Evolutionary conservation across 92 coral and sea anemone genomes (phyloP), one percentile per base, ranked within the genome.

Genomic region (Hydrozoanthus gracilis): DNA sequence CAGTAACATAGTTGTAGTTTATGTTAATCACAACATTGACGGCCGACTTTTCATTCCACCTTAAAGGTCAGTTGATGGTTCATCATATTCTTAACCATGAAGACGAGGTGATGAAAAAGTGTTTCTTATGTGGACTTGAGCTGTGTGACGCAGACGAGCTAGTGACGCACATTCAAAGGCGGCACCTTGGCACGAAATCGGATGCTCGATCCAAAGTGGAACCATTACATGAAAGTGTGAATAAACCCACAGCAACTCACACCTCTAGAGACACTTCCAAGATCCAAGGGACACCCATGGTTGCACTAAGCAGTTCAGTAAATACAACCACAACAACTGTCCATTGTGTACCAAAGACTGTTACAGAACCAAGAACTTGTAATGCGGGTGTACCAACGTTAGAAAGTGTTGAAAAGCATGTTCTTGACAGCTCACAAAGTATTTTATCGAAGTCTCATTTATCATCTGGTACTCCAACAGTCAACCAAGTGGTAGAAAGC

Each of bases 41-140:
- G 18, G 45, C 17, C 5, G 17, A 66, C 0, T 16, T 58, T 58
- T 5, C 15, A 12, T 58, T 44, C 47, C 45, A 35, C 6, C 44
- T 44, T 47, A 16, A 17, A 80, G 85, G 85, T 65, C 74, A 80
- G 49, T 65, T 80, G 7, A 46, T 80, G 4, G 85, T 65, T 58
- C 85, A 80, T 66, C 75, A 18, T 65, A 66, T 80, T 51, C 17
- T 80, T 11, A 64, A 39, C 74, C 85, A 80, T 18, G 85, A 80
- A 18, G 85, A 80, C 49, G 85, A 12, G 17, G 61, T 49, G 6
- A 64, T 80, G 85, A 51, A 15, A 47, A 65, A 65, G 17, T 80
- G 85, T 80, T 80, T 80, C 48, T 11, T 62, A n/a, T 80, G 85
- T 49, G 85, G 74, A 48, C 10, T 18, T 5, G 74, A 64, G 55